Conservation (phyloP, 2,113 vertebrate genomes). For the Phocoena sinus region DNA sequence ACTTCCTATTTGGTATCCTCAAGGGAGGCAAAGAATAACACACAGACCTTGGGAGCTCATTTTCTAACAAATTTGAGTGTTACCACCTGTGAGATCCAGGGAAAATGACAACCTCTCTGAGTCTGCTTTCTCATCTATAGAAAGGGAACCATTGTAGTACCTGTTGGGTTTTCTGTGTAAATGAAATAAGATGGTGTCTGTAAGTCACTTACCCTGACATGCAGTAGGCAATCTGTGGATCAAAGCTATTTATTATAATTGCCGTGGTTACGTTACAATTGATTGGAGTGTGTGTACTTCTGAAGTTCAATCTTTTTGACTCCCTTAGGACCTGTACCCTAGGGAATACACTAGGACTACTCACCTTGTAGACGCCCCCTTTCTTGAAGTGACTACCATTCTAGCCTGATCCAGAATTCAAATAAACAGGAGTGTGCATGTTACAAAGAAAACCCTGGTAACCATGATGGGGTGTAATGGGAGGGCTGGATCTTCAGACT, state of each 20-base stretch:
- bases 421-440: not conserved
- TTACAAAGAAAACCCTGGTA: not conserved
- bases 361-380: not conserved
- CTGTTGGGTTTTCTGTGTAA: not conserved
- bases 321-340: not conserved
- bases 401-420: not conserved
- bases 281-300: not conserved
- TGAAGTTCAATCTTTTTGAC: not conserved
- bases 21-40: not conserved
- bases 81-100: not conserved
- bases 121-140: not conserved
- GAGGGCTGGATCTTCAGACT: not conserved
- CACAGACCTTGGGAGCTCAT: not conserved
- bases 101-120: not conserved
- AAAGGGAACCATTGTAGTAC: not conserved
- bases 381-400: not conserved
- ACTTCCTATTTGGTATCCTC: not conserved
- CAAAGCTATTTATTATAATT: not conserved
- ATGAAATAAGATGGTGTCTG: not conserved
- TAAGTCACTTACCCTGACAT: not conserved
- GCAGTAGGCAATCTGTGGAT: not conserved
- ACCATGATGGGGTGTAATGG: accelerated
- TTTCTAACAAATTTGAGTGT: not conserved
- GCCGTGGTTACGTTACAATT: not conserved
- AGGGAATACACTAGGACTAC: not conserved